Conservation (phyloP, 2,888 invertebrate genomes). For the Oscheius sp. region DNA sequence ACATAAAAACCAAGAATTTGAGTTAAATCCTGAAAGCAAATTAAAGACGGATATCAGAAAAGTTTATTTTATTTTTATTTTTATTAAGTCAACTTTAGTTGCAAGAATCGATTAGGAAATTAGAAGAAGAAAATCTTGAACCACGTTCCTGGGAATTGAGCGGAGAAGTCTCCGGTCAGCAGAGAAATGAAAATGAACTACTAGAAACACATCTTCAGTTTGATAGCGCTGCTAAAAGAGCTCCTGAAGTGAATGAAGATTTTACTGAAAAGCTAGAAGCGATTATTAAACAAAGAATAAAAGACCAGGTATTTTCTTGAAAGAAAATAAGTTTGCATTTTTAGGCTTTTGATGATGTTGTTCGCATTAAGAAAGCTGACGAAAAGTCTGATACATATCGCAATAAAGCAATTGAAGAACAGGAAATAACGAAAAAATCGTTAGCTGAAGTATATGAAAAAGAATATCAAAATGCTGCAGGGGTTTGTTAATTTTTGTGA, state of each 20-base stretch:
- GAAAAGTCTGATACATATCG: conserved; percentile 85
- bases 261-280: conserved; percentile 87
- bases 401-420: conserved; percentile 86
- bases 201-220: conserved; percentile 83
- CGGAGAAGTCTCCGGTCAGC: conserved; percentile 84
- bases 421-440: conserved; percentile 91
- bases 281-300: conserved; percentile 88
- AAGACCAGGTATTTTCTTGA: conserved; percentile 76
- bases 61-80: neutral
- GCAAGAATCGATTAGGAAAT: conserved; percentile 70
- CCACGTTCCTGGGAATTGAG: conserved; percentile 92
- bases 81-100: conserved; percentile 57
- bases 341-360: conserved; percentile 91
- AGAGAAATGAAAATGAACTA: conserved; percentile 88
- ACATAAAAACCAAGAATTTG: too few relatives aligned
- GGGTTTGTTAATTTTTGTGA: conserved; percentile 69
- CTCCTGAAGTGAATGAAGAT: conserved; percentile 90
- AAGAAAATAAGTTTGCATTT: conserved; percentile 9
- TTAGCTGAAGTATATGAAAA: conserved; percentile 91
- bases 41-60: conserved; percentile 21
- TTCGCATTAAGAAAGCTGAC: conserved; percentile 82
- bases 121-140: conserved; percentile 75
- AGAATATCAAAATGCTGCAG: conserved; percentile 73
- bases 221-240: conserved; percentile 70
- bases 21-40: conserved; percentile 22